A percentile compares a stretch with the other conserved stretches of the same genome.
phyloP scores from a whole-genome alignment of 2,888 invertebrate genomes.

The Lithophane ornitopus region DNA sequence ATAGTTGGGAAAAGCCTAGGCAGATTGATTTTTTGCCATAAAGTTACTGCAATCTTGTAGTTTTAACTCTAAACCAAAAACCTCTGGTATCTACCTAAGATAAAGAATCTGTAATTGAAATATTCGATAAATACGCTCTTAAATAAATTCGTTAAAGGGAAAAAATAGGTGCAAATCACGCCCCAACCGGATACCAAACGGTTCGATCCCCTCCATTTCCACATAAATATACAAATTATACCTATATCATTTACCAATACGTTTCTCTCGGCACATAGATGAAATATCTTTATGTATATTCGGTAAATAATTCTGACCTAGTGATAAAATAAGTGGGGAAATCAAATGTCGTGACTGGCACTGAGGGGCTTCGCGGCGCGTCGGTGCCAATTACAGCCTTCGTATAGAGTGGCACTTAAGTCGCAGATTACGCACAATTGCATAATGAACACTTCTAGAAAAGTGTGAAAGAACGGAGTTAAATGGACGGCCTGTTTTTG shows the following conservation, averaged over 20 bases:
- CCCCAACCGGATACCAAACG: constrained; percentile 7
- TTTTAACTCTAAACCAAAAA: neutral
- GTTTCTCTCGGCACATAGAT: constrained; percentile 14
- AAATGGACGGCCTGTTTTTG: neutral
- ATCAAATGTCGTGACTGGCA: constrained; percentile 75
- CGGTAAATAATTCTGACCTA: constrained; percentile 53
- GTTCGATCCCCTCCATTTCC: constrained; percentile 5
- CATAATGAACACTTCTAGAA: constrained; percentile 62
- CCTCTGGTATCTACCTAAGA: no score
- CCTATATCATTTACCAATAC: constrained; percentile 44
- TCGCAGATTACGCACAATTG: constrained; percentile 65
- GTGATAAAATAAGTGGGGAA: constrained; percentile 64
- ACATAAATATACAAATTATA: constrained; percentile 47
- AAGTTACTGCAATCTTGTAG: neutral
- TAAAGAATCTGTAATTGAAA: neutral
- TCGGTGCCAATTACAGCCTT: constrained; percentile 71
- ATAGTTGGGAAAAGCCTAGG: no score
- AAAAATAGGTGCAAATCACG: constrained; percentile 31
- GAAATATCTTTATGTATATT: constrained; percentile 38
- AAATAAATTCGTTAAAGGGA: constrained; percentile 7
- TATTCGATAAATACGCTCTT: neutral
- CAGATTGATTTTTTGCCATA: no score
- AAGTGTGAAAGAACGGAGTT: constrained; percentile 23
- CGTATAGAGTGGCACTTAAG: constrained; percentile 63
- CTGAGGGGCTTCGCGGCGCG: constrained; percentile 72